Base-by-base conservation (phyloP, 2,888 invertebrate species). In the Rosalia funebris region DNA sequence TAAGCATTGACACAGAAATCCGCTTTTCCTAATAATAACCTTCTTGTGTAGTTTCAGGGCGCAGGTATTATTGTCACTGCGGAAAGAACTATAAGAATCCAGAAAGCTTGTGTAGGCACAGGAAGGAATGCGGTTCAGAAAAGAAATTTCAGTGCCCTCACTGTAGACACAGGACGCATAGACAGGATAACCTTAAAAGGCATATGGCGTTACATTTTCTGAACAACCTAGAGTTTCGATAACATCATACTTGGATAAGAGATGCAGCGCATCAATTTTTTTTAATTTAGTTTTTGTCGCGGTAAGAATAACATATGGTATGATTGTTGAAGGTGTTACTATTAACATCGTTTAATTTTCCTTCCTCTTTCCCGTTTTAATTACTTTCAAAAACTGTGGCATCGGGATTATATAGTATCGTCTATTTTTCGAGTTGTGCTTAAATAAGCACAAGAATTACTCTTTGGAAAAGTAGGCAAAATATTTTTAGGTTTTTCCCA, bases 21-120 rank as follows among this genome's bases (percentile, higher is more conserved):
- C n/a, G n/a, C n/a, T 7, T 25, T 48, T 34, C 36, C 11, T 15
- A 16, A 4, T 34, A 31, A 46, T 37, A 25, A 25, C 25, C 7
- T 7, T 16, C 4, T 39, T 45, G 25, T 15, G 16, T 32, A 31
- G 39, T 34, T 58, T 36, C 12, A 57, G 46, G n/a, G 12, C 25
- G 41, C 14, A 31, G 48, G 12, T 46, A 53, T n/a, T n/a, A 14
- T 11, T 57, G 57, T 34, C 52, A 60, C 9, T 74, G 74, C 47
- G 72, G 73, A n/a, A 70, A 59, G 53, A 67, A 53, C 47, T 74
- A 74, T 59, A 73, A 74, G 61, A 69, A 71, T 44, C 68, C 68
- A 0, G 71, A 71, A 56, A 73, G 72, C 53, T 46, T 74, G 12
- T 66, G 62, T 19, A 65, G 74, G n/a, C 74, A 74, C 42, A 65